Percentiles rank a stretch among this genome's conserved stretches.
These are phyloP conservation scores for Tricholauxania praeusta DNA, from an alignment of 2,888 invertebrate species.

Conservation along the genomic window DNA sequence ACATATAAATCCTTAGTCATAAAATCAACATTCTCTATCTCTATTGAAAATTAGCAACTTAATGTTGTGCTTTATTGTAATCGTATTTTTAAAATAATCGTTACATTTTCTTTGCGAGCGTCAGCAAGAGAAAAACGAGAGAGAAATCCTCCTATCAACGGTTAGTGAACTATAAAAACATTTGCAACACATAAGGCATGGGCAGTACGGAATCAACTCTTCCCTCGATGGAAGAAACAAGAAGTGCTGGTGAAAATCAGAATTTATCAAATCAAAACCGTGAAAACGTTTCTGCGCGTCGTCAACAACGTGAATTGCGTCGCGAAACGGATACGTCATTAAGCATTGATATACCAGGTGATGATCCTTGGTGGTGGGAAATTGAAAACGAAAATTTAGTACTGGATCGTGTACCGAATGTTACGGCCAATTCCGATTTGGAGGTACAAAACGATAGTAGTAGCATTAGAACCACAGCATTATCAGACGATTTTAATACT, in stretches of 20 bases:
- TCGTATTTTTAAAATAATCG: neutral
- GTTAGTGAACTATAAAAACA: conserved; percentile 40
- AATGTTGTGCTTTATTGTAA: no score
- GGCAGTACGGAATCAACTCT: conserved; percentile 60
- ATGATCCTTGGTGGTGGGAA: conserved; percentile 64
- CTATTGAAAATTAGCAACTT: no score
- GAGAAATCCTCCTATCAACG: neutral
- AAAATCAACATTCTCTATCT: no score
- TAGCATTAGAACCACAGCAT: conserved; percentile 43
- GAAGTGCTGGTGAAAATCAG: conserved; percentile 25
- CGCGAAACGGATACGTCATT: conserved; percentile 32
- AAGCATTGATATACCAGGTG: conserved; percentile 40
- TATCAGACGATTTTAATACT: conserved; percentile 44
- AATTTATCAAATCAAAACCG: neutral
- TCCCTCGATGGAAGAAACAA: conserved; percentile 48
- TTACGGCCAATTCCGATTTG: conserved; percentile 40
- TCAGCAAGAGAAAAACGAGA: neutral
- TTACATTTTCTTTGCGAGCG: neutral
- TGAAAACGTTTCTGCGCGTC: neutral
- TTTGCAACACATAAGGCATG: conserved; percentile 50
- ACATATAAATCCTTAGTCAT: no score
- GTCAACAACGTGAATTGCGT: neutral
- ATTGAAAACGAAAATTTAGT: conserved; percentile 63
- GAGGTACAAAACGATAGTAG: conserved; percentile 35
- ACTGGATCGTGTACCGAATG: conserved; percentile 52